Evolutionary conservation across 2,113 vertebrate genomes (phyloP).

Genomic region (Lucifuga dentata): DNA sequence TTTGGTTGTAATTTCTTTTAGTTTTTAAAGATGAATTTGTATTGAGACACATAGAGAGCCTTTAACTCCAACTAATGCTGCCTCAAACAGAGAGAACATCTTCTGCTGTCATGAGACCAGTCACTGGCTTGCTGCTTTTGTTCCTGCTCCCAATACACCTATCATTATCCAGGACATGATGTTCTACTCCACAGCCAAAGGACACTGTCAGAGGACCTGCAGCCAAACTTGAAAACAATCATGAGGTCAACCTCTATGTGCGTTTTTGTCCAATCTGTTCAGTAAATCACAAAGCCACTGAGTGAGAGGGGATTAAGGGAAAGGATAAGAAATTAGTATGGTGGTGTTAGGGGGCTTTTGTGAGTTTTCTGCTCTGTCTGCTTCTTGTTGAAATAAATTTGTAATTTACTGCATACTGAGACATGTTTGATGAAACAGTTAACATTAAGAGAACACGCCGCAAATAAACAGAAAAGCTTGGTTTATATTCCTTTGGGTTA

Average conservation of each 20-base stretch:
- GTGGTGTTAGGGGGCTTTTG: constrained; percentile 11
- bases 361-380: constrained; percentile 1
- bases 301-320: constrained; percentile 62
- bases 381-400: neutral
- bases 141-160: constrained; percentile 11
- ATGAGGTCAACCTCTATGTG: constrained; percentile 8
- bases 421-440: neutral
- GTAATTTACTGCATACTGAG: neutral
- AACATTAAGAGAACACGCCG: neutral
- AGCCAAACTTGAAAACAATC: constrained; percentile 28
- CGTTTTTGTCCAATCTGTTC: neutral
- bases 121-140: neutral
- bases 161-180: constrained; percentile 67
- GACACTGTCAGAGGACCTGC: constrained; percentile 39
- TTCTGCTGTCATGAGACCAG: constrained; percentile 27
- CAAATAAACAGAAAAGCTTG: neutral
- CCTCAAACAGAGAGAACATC: constrained; percentile 14
- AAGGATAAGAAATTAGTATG: constrained; percentile 18
- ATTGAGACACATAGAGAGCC: too few species aligned
- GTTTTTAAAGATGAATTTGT: too few species aligned
- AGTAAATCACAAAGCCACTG: constrained; percentile 39
- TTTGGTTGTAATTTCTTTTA: too few species aligned
- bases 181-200: constrained; percentile 55
- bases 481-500: too few species aligned
- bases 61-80: constrained; percentile 18